These are phyloP conservation scores for Arenicola marina DNA, from an alignment of 2,888 invertebrate species.

Conservation along the genomic window DNA sequence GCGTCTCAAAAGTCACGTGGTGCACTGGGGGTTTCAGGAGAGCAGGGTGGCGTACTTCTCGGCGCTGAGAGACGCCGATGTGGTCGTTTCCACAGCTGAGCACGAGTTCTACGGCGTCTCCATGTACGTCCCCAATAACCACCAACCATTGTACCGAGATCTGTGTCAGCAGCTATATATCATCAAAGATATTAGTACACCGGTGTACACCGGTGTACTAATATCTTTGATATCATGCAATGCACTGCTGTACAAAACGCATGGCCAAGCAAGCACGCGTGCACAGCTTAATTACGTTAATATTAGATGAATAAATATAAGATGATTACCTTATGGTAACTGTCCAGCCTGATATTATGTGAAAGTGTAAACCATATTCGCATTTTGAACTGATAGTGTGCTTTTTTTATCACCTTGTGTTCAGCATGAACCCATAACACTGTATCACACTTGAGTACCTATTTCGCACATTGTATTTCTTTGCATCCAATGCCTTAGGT, in stretches of 20 bases:
- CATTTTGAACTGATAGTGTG: too few relatives aligned
- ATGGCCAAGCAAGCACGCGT: background rate
- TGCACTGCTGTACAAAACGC: background rate
- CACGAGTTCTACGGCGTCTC: conserved; percentile 80
- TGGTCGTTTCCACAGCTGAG: conserved; percentile 74
- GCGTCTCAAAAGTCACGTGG: conserved; percentile 59
- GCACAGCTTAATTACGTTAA: background rate
- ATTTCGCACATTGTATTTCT: background rate
- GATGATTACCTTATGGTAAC: background rate
- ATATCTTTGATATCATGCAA: background rate
- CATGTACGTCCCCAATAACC: conserved; percentile 65
- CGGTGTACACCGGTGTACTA: background rate
- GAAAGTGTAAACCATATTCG: too few relatives aligned
- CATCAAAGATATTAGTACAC: background rate
- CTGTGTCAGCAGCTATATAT: too few relatives aligned
- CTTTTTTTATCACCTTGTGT: too few relatives aligned
- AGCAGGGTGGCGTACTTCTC: conserved; percentile 67
- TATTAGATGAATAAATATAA: background rate
- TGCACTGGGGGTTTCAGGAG: conserved; percentile 69
- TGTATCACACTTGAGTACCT: background rate
- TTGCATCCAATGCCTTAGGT: conserved; percentile 61
- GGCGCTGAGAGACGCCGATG: conserved; percentile 67
- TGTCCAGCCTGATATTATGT: too few relatives aligned
- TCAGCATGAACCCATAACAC: too few relatives aligned
- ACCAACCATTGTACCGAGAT: too few relatives aligned